phyloP scores from a whole-genome alignment of 2,797 vertebrate genomes.

The Phoeniculus purpureus region DNA sequence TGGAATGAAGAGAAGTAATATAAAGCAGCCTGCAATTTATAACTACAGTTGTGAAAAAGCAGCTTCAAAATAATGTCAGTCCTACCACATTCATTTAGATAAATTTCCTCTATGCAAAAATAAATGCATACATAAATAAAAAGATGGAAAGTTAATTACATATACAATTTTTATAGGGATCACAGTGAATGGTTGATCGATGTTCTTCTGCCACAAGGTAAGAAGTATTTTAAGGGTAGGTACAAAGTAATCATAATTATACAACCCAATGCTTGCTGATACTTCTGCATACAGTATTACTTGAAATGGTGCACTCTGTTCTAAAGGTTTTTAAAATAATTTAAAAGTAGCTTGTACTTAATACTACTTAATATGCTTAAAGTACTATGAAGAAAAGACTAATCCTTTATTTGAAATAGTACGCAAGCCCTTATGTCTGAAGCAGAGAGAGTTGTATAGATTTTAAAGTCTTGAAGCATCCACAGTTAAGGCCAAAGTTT shows the following conservation, averaged over 20 bases:
- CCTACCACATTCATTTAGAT: background rate
- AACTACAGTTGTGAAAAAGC: conserved; percentile 28
- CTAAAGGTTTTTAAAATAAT: background rate
- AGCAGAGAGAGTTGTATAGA: background rate
- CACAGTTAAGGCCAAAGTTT: background rate
- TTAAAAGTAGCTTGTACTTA: background rate
- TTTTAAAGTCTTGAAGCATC: background rate
- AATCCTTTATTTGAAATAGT: background rate
- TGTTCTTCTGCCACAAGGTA: conserved; percentile 98
- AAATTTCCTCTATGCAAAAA: conserved; percentile 27
- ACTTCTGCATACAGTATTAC: background rate
- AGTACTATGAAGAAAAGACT: background rate
- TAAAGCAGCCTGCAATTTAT: conserved; percentile 41
- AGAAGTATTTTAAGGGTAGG: conserved; percentile 71
- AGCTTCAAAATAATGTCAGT: conserved; percentile 11
- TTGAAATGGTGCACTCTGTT: background rate
- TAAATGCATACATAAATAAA: background rate
- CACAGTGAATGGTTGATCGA: conserved; percentile 98
- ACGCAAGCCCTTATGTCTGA: background rate
- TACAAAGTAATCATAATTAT: conserved; percentile 33
- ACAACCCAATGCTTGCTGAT: background rate
- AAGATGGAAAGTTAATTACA: conserved; percentile 33
- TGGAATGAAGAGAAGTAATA: conserved; percentile 6
- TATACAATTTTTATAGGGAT: conserved; percentile 81
- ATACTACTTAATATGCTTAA: background rate